A percentile compares a stretch with the other conserved stretches of the same genome.
phyloP scores from a whole-genome alignment of 2,797 vertebrate species.

The Cynopterus sphinx region DNA sequence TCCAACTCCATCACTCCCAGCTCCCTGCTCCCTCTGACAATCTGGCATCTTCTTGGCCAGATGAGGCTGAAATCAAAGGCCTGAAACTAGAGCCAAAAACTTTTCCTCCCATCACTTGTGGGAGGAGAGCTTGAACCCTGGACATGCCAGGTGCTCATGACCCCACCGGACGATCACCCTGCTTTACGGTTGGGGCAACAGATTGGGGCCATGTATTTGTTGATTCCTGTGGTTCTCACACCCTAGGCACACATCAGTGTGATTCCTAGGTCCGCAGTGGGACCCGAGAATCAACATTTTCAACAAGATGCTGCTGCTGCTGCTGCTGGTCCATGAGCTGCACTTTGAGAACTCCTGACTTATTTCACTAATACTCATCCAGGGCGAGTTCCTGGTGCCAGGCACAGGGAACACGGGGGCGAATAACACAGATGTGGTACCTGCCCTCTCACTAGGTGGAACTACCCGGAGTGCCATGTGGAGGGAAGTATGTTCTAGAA shows the following conservation, averaged over 20 bases:
- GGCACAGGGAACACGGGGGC: neutral
- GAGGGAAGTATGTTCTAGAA: neutral
- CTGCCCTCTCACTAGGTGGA: neutral
- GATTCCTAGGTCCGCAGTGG: neutral
- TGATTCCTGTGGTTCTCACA: neutral
- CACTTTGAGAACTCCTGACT: neutral
- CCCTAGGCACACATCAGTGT: rapidly evolving
- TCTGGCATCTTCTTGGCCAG: slow-evolving; percentile 56
- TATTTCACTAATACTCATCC: neutral
- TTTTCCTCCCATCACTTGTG: neutral
- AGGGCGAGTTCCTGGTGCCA: neutral
- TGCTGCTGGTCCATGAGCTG: neutral
- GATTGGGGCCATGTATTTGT: rapidly evolving
- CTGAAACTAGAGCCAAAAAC: slow-evolving; percentile 53
- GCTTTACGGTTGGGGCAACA: too few species aligned
- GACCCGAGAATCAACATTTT: neutral
- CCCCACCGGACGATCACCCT: neutral
- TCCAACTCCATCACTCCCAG: slow-evolving; percentile 16
- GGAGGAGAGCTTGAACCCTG: neutral
- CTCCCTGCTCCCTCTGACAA: slow-evolving; percentile 52
- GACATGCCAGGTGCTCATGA: rapidly evolving
- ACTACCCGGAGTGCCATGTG: neutral
- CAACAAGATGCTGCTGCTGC: neutral
- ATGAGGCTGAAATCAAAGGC: slow-evolving; percentile 73
- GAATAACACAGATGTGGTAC: neutral